Evolutionary conservation across 1,140 invertebrate genomes (phyloP).

Genomic region (Zaprionus taronus): DNA sequence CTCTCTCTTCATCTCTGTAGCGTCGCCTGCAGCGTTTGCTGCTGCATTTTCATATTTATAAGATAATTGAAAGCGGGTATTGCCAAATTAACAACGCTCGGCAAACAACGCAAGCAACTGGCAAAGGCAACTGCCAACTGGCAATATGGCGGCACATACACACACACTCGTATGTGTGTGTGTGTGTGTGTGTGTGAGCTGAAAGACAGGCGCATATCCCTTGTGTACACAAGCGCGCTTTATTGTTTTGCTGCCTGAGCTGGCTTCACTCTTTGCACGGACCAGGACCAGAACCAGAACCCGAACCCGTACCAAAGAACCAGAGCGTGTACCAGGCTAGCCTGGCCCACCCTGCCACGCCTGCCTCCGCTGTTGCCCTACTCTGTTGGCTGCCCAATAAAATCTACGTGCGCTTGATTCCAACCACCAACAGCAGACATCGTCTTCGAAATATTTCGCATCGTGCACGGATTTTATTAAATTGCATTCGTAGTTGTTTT

Average conservation of each 20-base stretch:
- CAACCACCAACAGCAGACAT: constrained; percentile 38
- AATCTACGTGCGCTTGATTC: constrained; percentile 33
- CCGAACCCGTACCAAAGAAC: constrained; percentile 20
- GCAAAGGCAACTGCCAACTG: constrained; percentile 30
- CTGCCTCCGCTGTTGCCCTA: not conserved
- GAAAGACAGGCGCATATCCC: constrained; percentile 79
- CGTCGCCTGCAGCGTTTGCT: constrained; percentile 69
- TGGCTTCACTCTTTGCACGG: constrained; percentile 69
- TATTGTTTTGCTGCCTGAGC: constrained; percentile 77
- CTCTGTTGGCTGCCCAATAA: constrained; percentile 16
- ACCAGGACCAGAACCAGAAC: not conserved
- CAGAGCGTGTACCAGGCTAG: constrained; percentile 13
- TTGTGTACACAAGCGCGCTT: constrained; percentile 83
- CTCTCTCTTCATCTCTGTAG: not conserved
- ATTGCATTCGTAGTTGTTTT: constrained; percentile 84
- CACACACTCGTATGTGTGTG: constrained; percentile 38
- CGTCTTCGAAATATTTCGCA: constrained; percentile 68
- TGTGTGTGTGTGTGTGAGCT: constrained; percentile 28
- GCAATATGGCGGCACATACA: constrained; percentile 72
- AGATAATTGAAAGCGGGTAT: constrained; percentile 85
- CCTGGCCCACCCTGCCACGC: not conserved
- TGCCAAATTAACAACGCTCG: constrained; percentile 84
- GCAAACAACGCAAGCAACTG: constrained; percentile 69
- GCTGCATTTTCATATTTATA: constrained; percentile 84
- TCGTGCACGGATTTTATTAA: constrained; percentile 83